Evolutionary conservation across 2,797 vertebrate genomes (phyloP), one percentile per base, ranked within the genome.

Genomic region (Urophycis tenuis): DNA sequence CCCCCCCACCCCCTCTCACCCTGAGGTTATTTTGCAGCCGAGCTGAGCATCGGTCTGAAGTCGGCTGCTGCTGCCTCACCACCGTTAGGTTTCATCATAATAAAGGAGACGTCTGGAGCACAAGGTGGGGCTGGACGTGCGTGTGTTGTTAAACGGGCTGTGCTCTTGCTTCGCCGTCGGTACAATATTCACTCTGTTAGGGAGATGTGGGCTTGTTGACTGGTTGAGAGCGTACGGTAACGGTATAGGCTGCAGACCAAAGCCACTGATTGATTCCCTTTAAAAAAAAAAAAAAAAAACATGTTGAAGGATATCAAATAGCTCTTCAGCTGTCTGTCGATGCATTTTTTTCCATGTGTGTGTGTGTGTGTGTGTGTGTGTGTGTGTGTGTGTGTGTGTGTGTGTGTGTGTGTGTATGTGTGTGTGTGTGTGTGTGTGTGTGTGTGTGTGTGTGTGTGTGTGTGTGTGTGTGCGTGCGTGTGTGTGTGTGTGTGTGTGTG

Each of bases 111-210:
- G 70, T 53, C 77, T 79, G 77, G 74, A 80, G 77, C 78, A 12
- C 64, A 83, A 84, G 86, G 85, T 88, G 72, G 67, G 86, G n/a
- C 75, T 79, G 74, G 6, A 60, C 39, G 45, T 74, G 22, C 19
- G 34, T 41, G 19, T 41, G 12, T 41, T 30, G n/a, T 74, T 10
- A 14, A 29, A 45, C 25, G 31, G 6, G 19, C 29, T 67, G 1
- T 49, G 6, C 8, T 45, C 29, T 45, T 30, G 1, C 39, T 15
- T 41, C 3, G 14, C 39, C 31, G 15, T 74, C 33, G 2, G 25
- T 34, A 10, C n/a, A 29, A 30, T 69, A 25, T 69, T 25, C 29
- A 49, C 5, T 49, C 19, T 19, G 45, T 49, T 49, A 5, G 45
- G 7, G 45, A 17, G 45, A 49, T 49, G 45, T 35, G 41, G 41